Evolutionary conservation across 2,888 invertebrate genomes (phyloP), one percentile per base, ranked within the genome.

Genomic region (Caenorhabditis becei): DNA sequence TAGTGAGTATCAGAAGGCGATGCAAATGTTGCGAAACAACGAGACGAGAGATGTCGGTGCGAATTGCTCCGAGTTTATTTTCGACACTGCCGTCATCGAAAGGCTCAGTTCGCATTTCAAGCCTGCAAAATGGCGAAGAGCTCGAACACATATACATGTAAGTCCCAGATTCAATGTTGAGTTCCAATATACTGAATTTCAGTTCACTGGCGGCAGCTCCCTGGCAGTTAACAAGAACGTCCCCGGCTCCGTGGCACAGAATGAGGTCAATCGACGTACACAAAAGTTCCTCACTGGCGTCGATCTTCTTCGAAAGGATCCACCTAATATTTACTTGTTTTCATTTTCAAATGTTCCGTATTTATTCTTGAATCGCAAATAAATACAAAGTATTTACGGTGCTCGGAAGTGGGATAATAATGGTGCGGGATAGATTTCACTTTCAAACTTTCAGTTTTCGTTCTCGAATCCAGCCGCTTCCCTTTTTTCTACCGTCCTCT

Each of bases 11-110:
- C 37, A 26, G 23, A 77, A 77, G 51, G 70, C 80, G 14, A 63
- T 71, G 56, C 23, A 56, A 18, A 0, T 80, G 61, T 26, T 80
- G 37, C 32, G 53, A 4, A 44, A 28, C 10, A 80, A 80, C 62
- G 67, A 71, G 54, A 80, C 80, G 8, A 28, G 80, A 23, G 80
- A 80, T 49, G 71, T 77, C 11, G 80, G 80, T 8, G 71, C 80
- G 14, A 77, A 77, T 53, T 77, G 75, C 41, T 49, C 77, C 2
- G 71, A 62, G 8, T 77, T 71, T 44, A 41, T 80, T 3, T 62
- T 18, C 20, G 80, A 80, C 49, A 14, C 47, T 10, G 16, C 61
- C 7, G 71, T 59, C 8, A 58, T 77, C 37, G 80, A 80, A 53
- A 10, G 77, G 61, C 54, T 80, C 18, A 65, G 69, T 37, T 14